Evolutionary conservation across 2,113 vertebrate species (phyloP).

Genomic region (Euleptes europaea): DNA sequence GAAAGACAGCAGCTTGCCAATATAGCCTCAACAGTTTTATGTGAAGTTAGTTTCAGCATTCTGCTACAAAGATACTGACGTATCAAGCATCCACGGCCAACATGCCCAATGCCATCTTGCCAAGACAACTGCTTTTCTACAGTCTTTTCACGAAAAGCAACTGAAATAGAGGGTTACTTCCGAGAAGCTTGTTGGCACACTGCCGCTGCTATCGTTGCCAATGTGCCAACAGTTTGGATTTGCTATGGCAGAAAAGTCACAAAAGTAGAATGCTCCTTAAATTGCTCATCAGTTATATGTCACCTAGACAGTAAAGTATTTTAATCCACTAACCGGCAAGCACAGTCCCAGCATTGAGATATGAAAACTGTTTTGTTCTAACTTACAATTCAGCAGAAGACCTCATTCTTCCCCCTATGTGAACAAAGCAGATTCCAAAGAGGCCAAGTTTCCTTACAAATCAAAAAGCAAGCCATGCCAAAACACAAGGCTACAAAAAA

Average conservation of each 20-base stretch:
- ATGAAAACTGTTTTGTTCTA: not conserved
- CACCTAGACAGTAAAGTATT: not conserved
- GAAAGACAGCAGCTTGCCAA: not conserved
- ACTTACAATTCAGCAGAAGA: not conserved
- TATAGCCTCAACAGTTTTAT: no score
- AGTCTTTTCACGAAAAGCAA: not conserved
- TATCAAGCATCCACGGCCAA: not conserved
- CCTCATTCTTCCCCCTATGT: constrained; percentile 6
- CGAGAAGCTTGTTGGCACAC: not conserved
- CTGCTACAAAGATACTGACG: not conserved
- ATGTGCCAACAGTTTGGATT: not conserved
- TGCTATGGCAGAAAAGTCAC: not conserved
- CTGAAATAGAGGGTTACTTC: not conserved
- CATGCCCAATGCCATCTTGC: not conserved
- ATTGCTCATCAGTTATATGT: not conserved
- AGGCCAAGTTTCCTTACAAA: constrained; percentile 12
- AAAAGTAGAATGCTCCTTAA: not conserved
- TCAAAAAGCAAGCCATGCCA: not conserved
- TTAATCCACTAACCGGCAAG: constrained; percentile 5
- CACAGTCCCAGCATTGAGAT: constrained; percentile 13
- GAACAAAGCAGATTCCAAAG: constrained; percentile 27
- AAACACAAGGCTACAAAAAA: not conserved
- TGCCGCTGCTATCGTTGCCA: not conserved
- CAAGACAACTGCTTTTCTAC: not conserved
- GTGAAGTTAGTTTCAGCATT: not conserved